Evolutionary conservation across 2,888 invertebrate genomes (phyloP), one percentile per base, ranked within the genome.

Genomic region (Diaperis boleti): DNA sequence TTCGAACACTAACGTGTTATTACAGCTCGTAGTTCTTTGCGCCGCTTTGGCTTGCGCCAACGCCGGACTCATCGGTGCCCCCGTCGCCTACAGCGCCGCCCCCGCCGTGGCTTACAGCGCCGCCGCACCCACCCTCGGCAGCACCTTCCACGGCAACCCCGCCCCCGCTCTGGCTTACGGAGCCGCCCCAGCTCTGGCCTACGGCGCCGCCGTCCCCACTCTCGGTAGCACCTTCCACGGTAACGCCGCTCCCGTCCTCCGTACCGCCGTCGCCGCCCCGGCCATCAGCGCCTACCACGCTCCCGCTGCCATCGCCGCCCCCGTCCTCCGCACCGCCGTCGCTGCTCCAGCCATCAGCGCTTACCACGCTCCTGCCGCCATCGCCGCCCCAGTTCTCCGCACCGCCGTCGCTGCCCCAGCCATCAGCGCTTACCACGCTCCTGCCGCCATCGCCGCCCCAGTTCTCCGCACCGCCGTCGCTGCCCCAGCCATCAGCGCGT

Each of bases 21-120:
- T 69, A 4, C 50, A 72, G 71, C 52, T 71, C 44, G 65, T 68
- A 59, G 68, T 68, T 29, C 52, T 71, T 14, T 67, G 64, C 59
- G 66, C 69, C 63, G 45, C 64, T 47, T 64, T 74, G 71, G 74
- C 74, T 42, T 62, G 55, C 3, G 73, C 71, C 68, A 69, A 70
- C 39, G 73, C 73, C 50, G 74, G 74, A 29, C 45, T 64, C 47
- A 64, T 72, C 41, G 65, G 66, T 8, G 50, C 59, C 13, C 50
- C 59, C 6, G 35, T 47, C 15, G 50, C 62, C 26, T 62, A 56
- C 56, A 22, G 33, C 7, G 59, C 59, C 13, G 59, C 52, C 35
- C 60, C 60, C 7, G 59, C 59, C 10, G 18, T 49, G 22, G 49
- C 57, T 10, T 56, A 56, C 35, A 39, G 59, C 17, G 50, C 50